phyloP scores from a whole-genome alignment of 2,888 invertebrate genomes.

The Colostygia pectinataria region DNA sequence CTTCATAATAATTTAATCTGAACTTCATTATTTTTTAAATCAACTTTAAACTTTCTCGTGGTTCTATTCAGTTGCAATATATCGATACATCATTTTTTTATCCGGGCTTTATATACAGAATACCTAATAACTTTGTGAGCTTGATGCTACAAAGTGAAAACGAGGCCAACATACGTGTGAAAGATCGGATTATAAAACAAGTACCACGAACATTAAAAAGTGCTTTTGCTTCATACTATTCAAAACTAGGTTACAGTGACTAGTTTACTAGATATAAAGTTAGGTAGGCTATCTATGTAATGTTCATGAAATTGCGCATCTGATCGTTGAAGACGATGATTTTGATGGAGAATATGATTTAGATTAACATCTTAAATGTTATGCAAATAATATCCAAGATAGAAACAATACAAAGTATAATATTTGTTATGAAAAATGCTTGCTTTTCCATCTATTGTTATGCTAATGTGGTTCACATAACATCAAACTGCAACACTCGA shows the following conservation, averaged over 20 bases:
- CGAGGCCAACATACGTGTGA: not conserved
- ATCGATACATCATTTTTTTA: constrained; percentile 7
- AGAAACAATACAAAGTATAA: constrained; percentile 24
- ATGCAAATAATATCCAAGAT: constrained; percentile 9
- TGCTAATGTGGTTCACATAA: constrained; percentile 57
- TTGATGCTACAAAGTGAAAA: not conserved
- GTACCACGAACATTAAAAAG: not conserved
- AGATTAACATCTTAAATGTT: constrained; percentile 8
- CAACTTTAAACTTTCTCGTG: not conserved
- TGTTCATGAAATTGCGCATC: no score
- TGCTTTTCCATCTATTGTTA: constrained; percentile 38
- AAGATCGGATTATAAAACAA: not conserved
- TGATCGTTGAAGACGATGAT: not conserved
- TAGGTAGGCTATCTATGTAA: no score
- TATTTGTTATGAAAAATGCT: constrained; percentile 29
- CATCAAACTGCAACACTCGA: constrained; percentile 23
- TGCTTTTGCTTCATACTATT: no score
- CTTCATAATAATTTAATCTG: no score
- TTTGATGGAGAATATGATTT: not conserved
- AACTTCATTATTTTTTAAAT: constrained; percentile 4
- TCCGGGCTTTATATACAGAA: not conserved
- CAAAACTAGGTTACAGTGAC: no score
- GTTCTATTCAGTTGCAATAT: not conserved
- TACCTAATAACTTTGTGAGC: not conserved
- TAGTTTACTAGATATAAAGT: no score